Conservation (phyloP, 2,113 vertebrate genomes). For the Cnemophilus loriae region DNA sequence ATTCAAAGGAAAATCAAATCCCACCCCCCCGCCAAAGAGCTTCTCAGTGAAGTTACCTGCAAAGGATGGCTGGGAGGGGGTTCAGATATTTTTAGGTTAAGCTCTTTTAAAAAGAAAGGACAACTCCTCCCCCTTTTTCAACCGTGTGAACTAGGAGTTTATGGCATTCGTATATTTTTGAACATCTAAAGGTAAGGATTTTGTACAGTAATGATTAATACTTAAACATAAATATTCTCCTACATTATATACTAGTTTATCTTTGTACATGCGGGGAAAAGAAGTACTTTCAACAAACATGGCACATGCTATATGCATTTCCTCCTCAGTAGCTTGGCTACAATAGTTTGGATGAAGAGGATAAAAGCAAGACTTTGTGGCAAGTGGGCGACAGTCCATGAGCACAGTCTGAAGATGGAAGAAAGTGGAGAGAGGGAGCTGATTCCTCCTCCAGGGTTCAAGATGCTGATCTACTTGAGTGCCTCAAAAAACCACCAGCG, state of each 20-base stretch:
- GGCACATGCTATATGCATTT: constrained; percentile 71
- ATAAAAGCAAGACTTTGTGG: constrained; percentile 39
- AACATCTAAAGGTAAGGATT: constrained; percentile 73
- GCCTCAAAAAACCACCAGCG: constrained; percentile 41
- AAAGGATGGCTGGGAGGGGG: not conserved
- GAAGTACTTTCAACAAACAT: constrained; percentile 73
- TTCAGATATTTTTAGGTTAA: constrained; percentile 37
- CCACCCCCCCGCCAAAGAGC: not conserved
- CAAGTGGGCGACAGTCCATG: constrained; percentile 8
- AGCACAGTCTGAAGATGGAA: constrained; percentile 40
- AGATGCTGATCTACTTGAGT: constrained; percentile 48
- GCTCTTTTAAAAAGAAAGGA: constrained; percentile 65
- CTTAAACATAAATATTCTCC: constrained; percentile 77
- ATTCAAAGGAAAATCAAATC: constrained; percentile 27
- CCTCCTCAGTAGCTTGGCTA: constrained; percentile 59
- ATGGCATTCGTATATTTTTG: constrained; percentile 69
- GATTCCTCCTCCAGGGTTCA: constrained; percentile 57
- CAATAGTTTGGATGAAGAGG: constrained; percentile 41
- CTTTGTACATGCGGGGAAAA: constrained; percentile 74
- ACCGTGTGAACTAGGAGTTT: constrained; percentile 67
- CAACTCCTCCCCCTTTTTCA: constrained; percentile 36
- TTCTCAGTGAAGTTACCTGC: constrained; percentile 35
- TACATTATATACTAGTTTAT: constrained; percentile 72
- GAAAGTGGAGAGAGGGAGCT: constrained; percentile 47
- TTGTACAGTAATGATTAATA: constrained; percentile 80